A percentile compares a stretch with the other conserved stretches of the same genome.
Conservation (phyloP, 2,888 invertebrate species). For the Lordiphosa fenestrarum region DNA sequence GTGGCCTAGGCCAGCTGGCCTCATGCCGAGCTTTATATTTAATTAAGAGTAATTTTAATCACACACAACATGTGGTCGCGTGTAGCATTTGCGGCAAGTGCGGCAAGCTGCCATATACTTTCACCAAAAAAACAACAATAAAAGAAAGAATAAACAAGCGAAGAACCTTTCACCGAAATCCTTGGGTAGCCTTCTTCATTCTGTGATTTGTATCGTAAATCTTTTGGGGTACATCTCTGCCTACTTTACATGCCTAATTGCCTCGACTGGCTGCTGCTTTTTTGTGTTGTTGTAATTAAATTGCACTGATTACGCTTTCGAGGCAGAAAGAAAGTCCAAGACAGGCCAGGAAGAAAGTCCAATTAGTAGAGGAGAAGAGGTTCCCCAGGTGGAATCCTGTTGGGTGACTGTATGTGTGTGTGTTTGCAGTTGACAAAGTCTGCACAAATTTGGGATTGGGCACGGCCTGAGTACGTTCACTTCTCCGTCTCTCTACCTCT, state of each 20-base stretch:
- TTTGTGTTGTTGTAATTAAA: constrained; percentile 51
- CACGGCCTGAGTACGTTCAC: constrained; percentile 26
- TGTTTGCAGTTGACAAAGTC: constrained; percentile 52
- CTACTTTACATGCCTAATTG: constrained; percentile 73
- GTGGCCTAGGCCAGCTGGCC: constrained; percentile 44
- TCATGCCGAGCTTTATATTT: constrained; percentile 48
- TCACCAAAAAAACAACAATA: constrained; percentile 51
- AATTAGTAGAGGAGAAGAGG: constrained; percentile 45
- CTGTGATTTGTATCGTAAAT: constrained; percentile 25
- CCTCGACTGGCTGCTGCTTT: constrained; percentile 34
- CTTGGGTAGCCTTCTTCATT: constrained; percentile 10
- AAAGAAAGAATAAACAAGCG: constrained; percentile 11
- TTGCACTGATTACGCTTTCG: constrained; percentile 63
- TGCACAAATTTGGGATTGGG: constrained; percentile 44
- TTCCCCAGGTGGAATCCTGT: constrained; percentile 4
- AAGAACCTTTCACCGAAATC: constrained; percentile 42
- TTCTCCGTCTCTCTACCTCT: constrained; percentile 18
- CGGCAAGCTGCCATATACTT: constrained; percentile 52
- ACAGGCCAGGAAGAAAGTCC: constrained; percentile 52
- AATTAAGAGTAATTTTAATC: constrained; percentile 62
- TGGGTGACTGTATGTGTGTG: constrained; percentile 1
- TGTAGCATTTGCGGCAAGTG: constrained; percentile 27
- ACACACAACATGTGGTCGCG: constrained; percentile 12
- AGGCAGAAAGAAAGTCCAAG: constrained; percentile 27
- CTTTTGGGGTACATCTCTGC: constrained; percentile 4